Evolutionary conservation across 2,113 vertebrate genomes (phyloP).

Genomic region (Phrynosoma blainvillii): DNA sequence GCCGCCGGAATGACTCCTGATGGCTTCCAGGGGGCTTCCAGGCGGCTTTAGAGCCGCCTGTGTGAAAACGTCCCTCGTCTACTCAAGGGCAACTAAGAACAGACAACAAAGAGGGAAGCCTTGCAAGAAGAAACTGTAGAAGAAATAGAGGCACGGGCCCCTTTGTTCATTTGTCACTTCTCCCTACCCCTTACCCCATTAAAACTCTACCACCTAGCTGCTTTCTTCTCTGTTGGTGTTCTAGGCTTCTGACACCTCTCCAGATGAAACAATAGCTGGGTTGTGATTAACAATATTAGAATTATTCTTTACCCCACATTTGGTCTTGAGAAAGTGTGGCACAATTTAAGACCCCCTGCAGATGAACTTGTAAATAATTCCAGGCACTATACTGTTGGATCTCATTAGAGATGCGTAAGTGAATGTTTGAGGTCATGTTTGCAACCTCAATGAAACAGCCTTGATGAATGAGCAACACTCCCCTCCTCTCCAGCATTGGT

Average conservation of each 20-base stretch:
- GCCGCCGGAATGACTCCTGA: too few species aligned
- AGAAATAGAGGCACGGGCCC: background rate
- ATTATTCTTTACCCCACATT: background rate
- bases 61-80: too few species aligned
- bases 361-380: background rate
- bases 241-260: background rate
- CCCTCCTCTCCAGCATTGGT: background rate
- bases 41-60: too few species aligned
- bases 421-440: background rate
- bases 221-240: background rate
- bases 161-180: background rate
- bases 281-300: background rate
- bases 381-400: background rate
- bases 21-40: too few species aligned
- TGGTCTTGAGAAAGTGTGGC: background rate
- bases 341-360: background rate
- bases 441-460: background rate
- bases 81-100: too few species aligned
- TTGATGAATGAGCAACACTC: background rate
- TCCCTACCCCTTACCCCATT: background rate
- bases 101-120: background rate
- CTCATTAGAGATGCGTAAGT: background rate
- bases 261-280: background rate
- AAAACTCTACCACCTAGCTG: background rate
- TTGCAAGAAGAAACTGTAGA: background rate